Evolutionary conservation across 2,888 invertebrate species (phyloP), one percentile per base, ranked within the genome.

Genomic region (Neelides folsomi): DNA sequence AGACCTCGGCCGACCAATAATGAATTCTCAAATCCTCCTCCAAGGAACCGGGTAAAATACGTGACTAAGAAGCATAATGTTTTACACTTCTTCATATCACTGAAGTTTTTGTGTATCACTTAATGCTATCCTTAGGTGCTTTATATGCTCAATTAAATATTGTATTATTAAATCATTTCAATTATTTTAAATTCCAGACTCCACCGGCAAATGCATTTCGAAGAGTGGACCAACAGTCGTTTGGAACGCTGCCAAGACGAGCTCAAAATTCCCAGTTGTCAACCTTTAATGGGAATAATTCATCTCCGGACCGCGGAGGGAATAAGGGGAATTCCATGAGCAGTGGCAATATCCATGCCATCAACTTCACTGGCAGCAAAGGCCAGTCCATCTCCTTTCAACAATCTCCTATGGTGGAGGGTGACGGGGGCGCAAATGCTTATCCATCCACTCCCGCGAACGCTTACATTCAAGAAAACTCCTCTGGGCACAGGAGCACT

Each of bases 191-290:
- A 27, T 37, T 47, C 20, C 74, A 86, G 80, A 84, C 85, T 19
- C 83, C 86, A 49, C 84, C 85, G 36, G 77, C 82, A 40, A 80
- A 63, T 55, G 61, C 77, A 66, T 79, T 81, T 72, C 79, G 83
- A 27, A 79, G 83, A 53, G 81, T 83, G 71, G 76, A 79, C 68
- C 64, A 71, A 67, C 64, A 59, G 4, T 54, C 57, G 5, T 64
- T 61, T 54, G 62, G 64, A 47, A 64, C 64, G 16, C 52, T 64
- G 42, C 64, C 64, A 49, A 55, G 62, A 54, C 53, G 62, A 51
- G 58, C 55, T 38, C 60, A 59, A 44, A 56, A 58, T 39, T 52
- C 57, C 38, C 57, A 57, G 49, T 49, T 60, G 44, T 55, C 61
- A 39, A 48, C 58, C 9, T 57, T 58, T 41, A 62, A 54, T 44